A percentile compares a stretch with the other conserved stretches of the same genome.
Conservation (phyloP, 2,888 invertebrate species). For the Machimus rusticus region DNA sequence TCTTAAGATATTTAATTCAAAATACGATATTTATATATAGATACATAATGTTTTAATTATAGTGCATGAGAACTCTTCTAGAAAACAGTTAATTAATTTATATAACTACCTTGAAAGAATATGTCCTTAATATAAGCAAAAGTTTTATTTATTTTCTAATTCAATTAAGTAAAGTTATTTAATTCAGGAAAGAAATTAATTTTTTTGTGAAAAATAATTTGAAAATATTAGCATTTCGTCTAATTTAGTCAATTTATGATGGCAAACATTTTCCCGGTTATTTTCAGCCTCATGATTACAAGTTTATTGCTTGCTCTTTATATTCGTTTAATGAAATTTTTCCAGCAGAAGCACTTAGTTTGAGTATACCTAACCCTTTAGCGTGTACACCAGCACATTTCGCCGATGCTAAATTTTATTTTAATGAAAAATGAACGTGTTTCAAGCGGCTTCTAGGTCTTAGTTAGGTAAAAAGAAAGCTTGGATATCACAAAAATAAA, state of each 20-base stretch:
- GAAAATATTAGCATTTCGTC: neutral
- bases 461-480: neutral
- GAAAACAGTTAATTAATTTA: no score
- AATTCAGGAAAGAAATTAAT: neutral
- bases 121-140: no score
- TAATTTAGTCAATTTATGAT: neutral
- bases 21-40: no score
- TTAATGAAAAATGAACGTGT: constrained; percentile 21
- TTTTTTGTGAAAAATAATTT: neutral
- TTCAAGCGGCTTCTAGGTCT: neutral
- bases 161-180: neutral
- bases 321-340: constrained; percentile 13
- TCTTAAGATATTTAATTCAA: no score
- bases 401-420: neutral
- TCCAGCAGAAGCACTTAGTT: neutral
- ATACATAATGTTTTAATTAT: no score
- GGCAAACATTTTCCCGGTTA: neutral
- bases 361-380: constrained; percentile 1
- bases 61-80: no score
- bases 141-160: neutral
- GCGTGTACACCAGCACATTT: neutral
- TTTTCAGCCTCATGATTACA: neutral
- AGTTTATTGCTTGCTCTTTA: neutral
- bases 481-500: constrained; percentile 45
- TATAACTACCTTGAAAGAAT: neutral